A percentile compares a stretch with the other conserved stretches of the same genome.
Conservation (phyloP, 2,113 vertebrate species). For the Phaethornis superciliosus region DNA sequence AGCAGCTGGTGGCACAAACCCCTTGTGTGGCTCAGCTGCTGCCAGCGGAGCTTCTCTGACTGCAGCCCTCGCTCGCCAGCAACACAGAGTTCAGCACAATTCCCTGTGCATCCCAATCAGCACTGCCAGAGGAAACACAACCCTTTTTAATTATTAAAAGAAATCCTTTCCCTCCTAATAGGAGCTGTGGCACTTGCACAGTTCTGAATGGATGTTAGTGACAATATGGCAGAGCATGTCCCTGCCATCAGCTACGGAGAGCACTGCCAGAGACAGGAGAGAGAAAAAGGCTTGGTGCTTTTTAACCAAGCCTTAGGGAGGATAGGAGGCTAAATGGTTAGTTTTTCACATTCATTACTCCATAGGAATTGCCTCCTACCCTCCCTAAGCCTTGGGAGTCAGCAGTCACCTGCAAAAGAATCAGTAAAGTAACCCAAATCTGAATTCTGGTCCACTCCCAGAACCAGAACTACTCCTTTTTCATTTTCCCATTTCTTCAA, state of each 20-base stretch:
- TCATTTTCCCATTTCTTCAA: neutral
- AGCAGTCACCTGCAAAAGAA: neutral
- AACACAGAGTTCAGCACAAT: neutral
- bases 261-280: neutral
- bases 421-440: neutral
- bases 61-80: neutral
- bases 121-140: neutral
- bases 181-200: neutral
- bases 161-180: conserved; percentile 1
- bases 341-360: too few species aligned
- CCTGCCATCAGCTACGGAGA: neutral
- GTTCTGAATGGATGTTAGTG: neutral
- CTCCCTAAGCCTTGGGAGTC: neutral
- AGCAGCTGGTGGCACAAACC: neutral
- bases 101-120: neutral
- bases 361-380: too few species aligned
- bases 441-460: neutral
- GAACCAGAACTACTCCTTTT: neutral
- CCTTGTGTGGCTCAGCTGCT: neutral
- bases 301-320: neutral
- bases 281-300: neutral
- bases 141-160: conserved; percentile 46
- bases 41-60: neutral
- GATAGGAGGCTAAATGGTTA: neutral
- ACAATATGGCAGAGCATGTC: neutral